Percentiles rank a stretch among this genome's conserved stretches.
Evolutionary conservation across 2,888 invertebrate species (phyloP).

Genomic region (Phanerotoma sp.): DNA sequence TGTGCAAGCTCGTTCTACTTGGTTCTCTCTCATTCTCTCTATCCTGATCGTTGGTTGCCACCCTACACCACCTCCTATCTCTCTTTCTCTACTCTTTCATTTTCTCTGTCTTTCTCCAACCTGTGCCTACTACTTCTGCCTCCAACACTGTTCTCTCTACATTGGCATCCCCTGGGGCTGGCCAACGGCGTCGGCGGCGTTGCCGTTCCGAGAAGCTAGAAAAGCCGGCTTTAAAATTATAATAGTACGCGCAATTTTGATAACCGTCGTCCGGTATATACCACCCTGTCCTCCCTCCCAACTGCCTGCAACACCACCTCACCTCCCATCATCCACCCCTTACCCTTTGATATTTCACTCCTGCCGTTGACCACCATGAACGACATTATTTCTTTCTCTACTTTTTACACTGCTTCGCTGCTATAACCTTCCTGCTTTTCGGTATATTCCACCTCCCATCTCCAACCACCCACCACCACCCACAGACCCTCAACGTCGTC

Average conservation of each 20-base stretch:
- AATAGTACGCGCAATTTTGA: slow-evolving; percentile 57
- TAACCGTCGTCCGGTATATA: slow-evolving; percentile 53
- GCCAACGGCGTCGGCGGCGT: slow-evolving; percentile 35
- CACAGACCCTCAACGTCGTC: too few relatives aligned
- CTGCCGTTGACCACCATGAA: slow-evolving; percentile 12
- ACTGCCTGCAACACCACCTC: too few relatives aligned
- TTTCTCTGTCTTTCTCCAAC: slow-evolving; percentile 18
- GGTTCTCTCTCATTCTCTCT: too few relatives aligned
- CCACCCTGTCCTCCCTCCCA: too few relatives aligned
- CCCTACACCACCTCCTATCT: slow-evolving; percentile 27
- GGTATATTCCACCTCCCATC: slow-evolving; percentile 28
- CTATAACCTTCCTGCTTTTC: slow-evolving; percentile 11
- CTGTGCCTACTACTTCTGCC: slow-evolving; percentile 15
- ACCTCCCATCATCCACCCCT: too few relatives aligned
- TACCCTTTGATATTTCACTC: slow-evolving; percentile 44
- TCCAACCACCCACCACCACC: slow-evolving; percentile 30
- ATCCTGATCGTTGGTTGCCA: too few relatives aligned
- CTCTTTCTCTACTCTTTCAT: slow-evolving; percentile 21
- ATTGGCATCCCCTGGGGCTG: slow-evolving; percentile 29
- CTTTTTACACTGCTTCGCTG: slow-evolving; percentile 11
- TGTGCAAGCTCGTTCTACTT: slow-evolving; percentile 22
- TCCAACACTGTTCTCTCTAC: too few relatives aligned
- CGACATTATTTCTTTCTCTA: slow-evolving; percentile 13
- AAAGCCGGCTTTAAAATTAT: slow-evolving; percentile 57
- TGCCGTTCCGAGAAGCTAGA: slow-evolving; percentile 40